Base-by-base conservation (phyloP, 2,113 vertebrate species). In the Lycaon pictus region DNA sequence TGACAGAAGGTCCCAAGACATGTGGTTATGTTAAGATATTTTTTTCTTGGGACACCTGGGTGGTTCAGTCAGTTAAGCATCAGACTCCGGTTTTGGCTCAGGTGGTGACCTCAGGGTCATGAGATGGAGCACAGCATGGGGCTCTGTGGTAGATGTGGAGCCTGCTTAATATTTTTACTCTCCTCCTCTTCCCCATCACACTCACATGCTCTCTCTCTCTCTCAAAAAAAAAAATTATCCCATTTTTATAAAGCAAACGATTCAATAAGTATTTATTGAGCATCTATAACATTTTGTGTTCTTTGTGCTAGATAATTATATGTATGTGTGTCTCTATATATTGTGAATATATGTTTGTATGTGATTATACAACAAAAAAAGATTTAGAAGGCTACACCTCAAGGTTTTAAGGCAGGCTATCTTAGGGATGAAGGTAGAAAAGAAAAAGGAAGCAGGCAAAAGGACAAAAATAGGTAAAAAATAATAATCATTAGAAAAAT, bases 221-320 rank as follows among this genome's bases (percentile, higher is more conserved):
- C 32, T 35, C 35, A 35, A 67, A 67, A 67, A 69, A 67, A 67
- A 69, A 43, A 35, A 19, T 16, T 43, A 74, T 87, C 32, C 5
- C 29, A 84, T 56, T 95, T 92, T 93, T 86, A 79, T 89, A 83
- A 92, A 69, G 22, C n/a, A 91, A 87, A 62, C 76, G 37, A 93
- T 93, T 53, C 32, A 93, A 60, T 23, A 87, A 82, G 67, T 91
- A 77, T 16, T 91, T 94, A 72, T 87, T 62, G 43, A 88, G 43
- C 62, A 90, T 65, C 56, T 87, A 48, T 67, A 90, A 76, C 71
- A 15, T 82, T 83, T 65, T 8, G 71, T 53, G 35, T 17, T 72
- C 43, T 83, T 11, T 69, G n/a, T 91, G 11, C 55, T 92, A 20
- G 60, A 87, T 74, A 69, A 77, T 65, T 72, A 51, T 67, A 29